Conservation (phyloP, 2,113 vertebrate genomes). For the Meleagris gallopavo region DNA sequence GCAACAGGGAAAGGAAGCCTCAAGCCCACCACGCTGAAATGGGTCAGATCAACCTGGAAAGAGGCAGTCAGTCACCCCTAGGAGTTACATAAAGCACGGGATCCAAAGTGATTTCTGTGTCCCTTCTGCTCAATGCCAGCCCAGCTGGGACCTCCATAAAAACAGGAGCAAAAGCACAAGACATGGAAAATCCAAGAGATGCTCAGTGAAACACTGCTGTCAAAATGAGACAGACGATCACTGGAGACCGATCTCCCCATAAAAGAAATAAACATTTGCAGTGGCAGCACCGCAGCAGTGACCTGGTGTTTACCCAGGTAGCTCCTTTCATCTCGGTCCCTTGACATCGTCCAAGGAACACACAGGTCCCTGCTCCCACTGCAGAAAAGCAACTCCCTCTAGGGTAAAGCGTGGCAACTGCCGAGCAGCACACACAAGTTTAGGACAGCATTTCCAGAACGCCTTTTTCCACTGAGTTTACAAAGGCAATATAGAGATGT, state of each 20-base stretch:
- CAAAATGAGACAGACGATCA: background rate
- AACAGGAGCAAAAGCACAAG: background rate
- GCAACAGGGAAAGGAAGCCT: background rate
- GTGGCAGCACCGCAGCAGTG: background rate
- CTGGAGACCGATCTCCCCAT: background rate
- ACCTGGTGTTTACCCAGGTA: background rate
- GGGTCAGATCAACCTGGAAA: background rate
- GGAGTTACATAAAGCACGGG: background rate
- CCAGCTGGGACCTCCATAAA: accelerated
- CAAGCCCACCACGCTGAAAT: background rate
- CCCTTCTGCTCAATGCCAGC: background rate
- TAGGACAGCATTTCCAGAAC: background rate
- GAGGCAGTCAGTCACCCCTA: background rate
- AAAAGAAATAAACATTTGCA: background rate
- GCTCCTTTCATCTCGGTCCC: background rate
- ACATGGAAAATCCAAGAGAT: background rate
- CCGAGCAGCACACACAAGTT: background rate
- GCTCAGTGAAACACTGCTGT: background rate
- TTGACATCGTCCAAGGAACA: constrained; percentile 15
- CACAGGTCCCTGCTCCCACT: constrained; percentile 37
- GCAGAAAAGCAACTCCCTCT: constrained; percentile 75
- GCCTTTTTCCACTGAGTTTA: background rate
- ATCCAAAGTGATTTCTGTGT: background rate
- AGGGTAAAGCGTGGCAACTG: constrained; percentile 70
- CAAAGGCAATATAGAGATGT: background rate